Evolutionary conservation across 2,888 invertebrate genomes (phyloP).

Genomic region (Epistrophe eligans): DNA sequence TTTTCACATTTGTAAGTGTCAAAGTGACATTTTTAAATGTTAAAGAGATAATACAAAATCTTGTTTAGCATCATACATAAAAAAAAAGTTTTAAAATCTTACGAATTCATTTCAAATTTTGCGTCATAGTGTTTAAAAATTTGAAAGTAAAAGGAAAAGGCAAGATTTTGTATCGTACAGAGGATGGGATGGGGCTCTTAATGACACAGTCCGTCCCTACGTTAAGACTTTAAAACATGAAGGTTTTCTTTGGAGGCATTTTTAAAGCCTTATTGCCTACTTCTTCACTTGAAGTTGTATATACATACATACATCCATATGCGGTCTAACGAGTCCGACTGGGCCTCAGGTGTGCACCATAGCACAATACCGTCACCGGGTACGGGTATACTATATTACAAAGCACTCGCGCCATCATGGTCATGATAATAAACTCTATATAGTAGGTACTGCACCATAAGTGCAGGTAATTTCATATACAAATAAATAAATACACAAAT

Average conservation of each 20-base stretch:
- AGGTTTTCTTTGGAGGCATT: conserved; percentile 36
- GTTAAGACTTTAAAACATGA: conserved; percentile 7
- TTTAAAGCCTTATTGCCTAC: conserved; percentile 32
- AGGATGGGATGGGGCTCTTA: not conserved
- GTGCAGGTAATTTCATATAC: conserved; percentile 65
- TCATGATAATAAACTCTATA: conserved; percentile 66
- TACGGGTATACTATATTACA: conserved; percentile 15
- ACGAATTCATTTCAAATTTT: too few species aligned
- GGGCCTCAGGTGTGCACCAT: conserved; percentile 75
- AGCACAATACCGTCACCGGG: conserved; percentile 52
- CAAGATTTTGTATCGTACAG: too few species aligned
- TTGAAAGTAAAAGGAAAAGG: too few species aligned
- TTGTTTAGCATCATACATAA: too few species aligned
- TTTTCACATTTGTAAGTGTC: too few species aligned
- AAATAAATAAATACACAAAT: conserved; percentile 58
- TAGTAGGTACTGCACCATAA: conserved; percentile 43
- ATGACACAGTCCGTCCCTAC: not conserved
- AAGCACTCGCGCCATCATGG: conserved; percentile 58
- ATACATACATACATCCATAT: too few species aligned
- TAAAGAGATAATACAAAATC: too few species aligned
- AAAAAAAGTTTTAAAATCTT: too few species aligned
- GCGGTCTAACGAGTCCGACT: conserved; percentile 74
- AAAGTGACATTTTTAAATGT: too few species aligned
- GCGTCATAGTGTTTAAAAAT: too few species aligned
- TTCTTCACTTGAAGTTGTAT: conserved; percentile 37